phyloP scores from a whole-genome alignment of 2,797 vertebrate species.

The Bovichtus diacanthus region DNA sequence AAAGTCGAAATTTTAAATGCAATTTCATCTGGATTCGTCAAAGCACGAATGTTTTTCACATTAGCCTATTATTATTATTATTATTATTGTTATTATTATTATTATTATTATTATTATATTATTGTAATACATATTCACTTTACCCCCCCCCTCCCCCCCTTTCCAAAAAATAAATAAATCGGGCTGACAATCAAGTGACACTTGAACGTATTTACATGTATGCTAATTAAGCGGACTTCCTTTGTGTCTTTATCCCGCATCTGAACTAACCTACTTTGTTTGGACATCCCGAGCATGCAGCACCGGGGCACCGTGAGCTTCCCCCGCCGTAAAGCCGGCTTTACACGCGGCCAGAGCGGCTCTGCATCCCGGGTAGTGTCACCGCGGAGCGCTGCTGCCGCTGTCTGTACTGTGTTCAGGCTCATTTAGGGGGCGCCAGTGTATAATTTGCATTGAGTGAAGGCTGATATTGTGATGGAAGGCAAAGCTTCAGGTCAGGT shows the following conservation, averaged over 20 bases:
- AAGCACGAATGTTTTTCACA: background rate
- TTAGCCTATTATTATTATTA: background rate
- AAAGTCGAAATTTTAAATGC: background rate
- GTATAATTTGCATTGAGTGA: constrained; percentile 64
- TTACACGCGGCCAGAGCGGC: constrained; percentile 10
- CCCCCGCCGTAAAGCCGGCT: background rate
- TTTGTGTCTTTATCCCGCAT: background rate
- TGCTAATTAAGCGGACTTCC: background rate
- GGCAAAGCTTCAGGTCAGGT: constrained; percentile 24
- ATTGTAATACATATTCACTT: background rate
- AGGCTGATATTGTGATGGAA: constrained; percentile 3
- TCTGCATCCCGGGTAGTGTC: background rate
- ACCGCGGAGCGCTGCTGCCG: background rate
- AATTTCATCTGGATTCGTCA: background rate
- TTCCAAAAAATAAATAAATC: background rate
- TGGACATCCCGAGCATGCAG: background rate
- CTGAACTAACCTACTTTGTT: background rate
- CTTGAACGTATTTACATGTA: background rate
- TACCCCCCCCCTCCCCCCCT: background rate
- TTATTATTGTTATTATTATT: background rate
- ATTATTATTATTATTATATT: background rate
- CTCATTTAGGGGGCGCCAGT: constrained; percentile 79
- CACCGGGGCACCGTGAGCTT: background rate
- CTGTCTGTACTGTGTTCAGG: constrained; percentile 51
- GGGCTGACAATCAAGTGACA: background rate